These are phyloP conservation scores for Sebastes steindachneri DNA, from an alignment of 2,797 vertebrate species.

Conservation along the genomic window DNA sequence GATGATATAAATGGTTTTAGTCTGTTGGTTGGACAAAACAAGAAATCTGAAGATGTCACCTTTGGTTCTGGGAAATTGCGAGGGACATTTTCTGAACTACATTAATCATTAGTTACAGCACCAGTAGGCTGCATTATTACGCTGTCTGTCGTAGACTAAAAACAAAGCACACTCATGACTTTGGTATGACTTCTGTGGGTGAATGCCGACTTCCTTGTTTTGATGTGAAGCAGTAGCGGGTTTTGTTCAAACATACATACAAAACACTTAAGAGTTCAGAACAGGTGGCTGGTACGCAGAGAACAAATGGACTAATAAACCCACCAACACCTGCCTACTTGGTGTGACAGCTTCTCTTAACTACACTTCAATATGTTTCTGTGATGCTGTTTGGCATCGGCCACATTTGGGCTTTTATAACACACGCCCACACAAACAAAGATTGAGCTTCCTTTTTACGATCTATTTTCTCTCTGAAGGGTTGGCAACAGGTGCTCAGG, in stretches of 20 bases:
- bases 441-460: background rate
- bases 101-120: background rate
- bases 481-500: background rate
- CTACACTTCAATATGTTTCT: background rate
- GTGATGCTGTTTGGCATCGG: background rate
- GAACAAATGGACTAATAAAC: slow-evolving; percentile 11
- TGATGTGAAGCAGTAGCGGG: background rate
- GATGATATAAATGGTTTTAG: background rate
- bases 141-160: background rate
- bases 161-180: background rate
- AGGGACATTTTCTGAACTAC: no score
- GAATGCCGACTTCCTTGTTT: background rate
- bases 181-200: slow-evolving; percentile 4
- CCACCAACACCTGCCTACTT: background rate
- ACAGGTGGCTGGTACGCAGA: slow-evolving; percentile 4
- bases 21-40: background rate
- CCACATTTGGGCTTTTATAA: background rate
- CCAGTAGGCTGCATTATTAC: fast-evolving
- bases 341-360: background rate
- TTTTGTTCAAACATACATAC: slow-evolving; percentile 11
- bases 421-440: background rate
- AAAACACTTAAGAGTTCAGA: background rate
- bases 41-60: background rate
- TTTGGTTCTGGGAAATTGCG: background rate
- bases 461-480: background rate